Conservation (phyloP, 1,140 invertebrate species). For the Saccostrea glomerata region DNA sequence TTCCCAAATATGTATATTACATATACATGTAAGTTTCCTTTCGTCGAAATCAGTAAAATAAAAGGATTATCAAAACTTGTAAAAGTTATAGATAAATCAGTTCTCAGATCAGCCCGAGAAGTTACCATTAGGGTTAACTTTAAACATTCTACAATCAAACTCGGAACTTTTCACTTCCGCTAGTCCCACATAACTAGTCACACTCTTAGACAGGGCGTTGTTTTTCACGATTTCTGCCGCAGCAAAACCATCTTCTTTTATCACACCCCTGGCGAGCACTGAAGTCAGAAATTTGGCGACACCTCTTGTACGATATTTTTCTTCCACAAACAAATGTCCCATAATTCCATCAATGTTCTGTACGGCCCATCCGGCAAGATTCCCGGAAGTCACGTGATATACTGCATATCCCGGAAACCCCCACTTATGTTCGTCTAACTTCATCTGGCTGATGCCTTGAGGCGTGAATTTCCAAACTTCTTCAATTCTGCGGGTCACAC, state of each 20-base stretch:
- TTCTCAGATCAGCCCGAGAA: no score
- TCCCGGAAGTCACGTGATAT: slow-evolving; percentile 1
- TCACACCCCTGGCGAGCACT: not conserved
- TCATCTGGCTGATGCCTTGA: not conserved
- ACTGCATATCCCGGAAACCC: not conserved
- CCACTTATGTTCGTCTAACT: not conserved
- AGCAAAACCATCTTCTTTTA: not conserved
- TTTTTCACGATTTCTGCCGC: not conserved
- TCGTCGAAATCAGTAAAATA: no score
- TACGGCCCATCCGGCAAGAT: not conserved
- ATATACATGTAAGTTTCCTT: no score
- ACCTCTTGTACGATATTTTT: not conserved
- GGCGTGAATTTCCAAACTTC: not conserved
- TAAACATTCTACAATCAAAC: slow-evolving; percentile 4
- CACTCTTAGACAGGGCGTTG: not conserved
- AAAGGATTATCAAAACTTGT: no score
- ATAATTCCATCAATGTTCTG: slow-evolving; percentile 20
- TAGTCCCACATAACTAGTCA: not conserved
- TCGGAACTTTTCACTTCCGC: not conserved
- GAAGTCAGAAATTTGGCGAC: slow-evolving; percentile 3
- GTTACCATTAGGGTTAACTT: not conserved
- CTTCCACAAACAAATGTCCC: slow-evolving; percentile 20
- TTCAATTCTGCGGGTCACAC: not conserved
- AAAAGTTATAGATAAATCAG: no score
- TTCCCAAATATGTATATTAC: no score